A percentile compares a stretch with the other conserved stretches of the same genome.
Evolutionary conservation across 2,113 vertebrate species (phyloP).

Genomic region (Aix galericulata): DNA sequence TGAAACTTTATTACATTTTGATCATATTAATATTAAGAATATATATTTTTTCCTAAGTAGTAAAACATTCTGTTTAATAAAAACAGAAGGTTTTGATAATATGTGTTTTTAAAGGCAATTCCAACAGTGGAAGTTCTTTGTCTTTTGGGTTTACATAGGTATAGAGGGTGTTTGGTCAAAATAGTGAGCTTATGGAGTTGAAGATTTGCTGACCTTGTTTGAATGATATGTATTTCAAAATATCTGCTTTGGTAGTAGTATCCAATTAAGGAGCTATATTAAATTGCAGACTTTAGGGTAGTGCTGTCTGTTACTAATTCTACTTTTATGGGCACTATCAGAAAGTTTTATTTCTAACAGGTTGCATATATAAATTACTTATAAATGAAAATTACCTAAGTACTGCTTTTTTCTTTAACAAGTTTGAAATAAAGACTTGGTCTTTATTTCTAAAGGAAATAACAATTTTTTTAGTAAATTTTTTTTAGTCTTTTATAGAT

Average conservation of each 20-base stretch:
- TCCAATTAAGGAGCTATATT: constrained; percentile 44
- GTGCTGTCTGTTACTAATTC: constrained; percentile 55
- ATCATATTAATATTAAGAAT: not conserved
- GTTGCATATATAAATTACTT: constrained; percentile 57
- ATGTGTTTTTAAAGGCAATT: not conserved
- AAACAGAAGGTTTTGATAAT: not conserved
- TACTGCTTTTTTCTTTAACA: constrained; percentile 37
- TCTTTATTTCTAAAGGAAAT: not conserved
- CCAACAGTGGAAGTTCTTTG: not conserved
- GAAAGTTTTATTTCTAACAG: constrained; percentile 66
- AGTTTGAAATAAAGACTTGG: constrained; percentile 35
- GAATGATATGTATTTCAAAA: constrained; percentile 45
- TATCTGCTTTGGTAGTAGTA: not conserved
- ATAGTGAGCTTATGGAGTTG: not conserved
- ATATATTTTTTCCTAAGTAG: not conserved
- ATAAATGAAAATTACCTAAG: constrained; percentile 49
- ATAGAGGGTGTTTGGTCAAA: not conserved
- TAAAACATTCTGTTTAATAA: not conserved
- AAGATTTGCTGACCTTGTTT: constrained; percentile 46
- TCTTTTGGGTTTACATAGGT: not conserved
- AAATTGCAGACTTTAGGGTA: constrained; percentile 11
- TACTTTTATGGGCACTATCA: constrained; percentile 43
- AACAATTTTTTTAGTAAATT: constrained; percentile 2
- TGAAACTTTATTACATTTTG: not conserved
- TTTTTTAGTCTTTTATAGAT: not conserved